Evolutionary conservation across 2,888 invertebrate genomes (phyloP).

Genomic region (Cistogaster globosa): DNA sequence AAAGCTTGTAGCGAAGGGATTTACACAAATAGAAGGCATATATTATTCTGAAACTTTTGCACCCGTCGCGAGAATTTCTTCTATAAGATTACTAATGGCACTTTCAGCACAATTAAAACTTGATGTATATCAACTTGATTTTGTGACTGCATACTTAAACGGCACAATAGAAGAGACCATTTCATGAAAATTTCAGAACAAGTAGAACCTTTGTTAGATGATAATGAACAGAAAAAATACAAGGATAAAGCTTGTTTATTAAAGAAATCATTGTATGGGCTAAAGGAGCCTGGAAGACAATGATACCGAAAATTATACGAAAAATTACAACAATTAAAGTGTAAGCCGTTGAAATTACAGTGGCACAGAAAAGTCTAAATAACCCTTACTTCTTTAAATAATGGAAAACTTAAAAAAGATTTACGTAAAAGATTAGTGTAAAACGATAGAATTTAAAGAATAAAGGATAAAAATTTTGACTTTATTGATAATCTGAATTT

Average conservation of each 20-base stretch:
- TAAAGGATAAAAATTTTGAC: too few species aligned
- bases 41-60: not conserved
- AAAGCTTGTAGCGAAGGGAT: constrained; percentile 33
- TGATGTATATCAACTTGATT: not conserved
- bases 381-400: too few species aligned
- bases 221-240: not conserved
- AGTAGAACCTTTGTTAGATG: not conserved
- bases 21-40: not conserved
- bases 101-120: not conserved
- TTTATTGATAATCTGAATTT: too few species aligned
- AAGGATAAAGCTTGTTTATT: constrained; percentile 1
- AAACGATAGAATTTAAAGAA: too few species aligned
- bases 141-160: not conserved
- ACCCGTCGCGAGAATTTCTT: not conserved
- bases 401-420: too few species aligned
- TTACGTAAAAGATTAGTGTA: too few species aligned
- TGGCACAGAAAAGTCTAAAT: too few species aligned
- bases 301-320: not conserved
- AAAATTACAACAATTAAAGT: not conserved
- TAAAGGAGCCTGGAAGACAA: not conserved
- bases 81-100: not conserved
- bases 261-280: constrained; percentile 4
- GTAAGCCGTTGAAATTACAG: not conserved
- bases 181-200: too few species aligned
- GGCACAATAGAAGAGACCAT: not conserved